These are phyloP conservation scores for Coenobita brevimanus DNA, from an alignment of 1,140 invertebrate species.

Conservation along the genomic window DNA sequence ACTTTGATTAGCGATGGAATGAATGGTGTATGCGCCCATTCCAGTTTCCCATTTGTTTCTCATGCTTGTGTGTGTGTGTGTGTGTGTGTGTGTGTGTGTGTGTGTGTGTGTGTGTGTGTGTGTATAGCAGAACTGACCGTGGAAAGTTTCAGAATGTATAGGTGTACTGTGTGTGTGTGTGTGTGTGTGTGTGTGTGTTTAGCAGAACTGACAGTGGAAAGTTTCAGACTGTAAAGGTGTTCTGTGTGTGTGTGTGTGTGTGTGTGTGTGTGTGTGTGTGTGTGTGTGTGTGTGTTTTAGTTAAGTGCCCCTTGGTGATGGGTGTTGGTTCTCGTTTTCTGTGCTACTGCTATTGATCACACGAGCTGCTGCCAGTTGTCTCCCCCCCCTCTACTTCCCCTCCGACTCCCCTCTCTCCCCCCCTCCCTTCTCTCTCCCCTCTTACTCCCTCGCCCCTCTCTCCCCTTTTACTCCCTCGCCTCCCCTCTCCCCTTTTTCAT, in stretches of 20 bases:
- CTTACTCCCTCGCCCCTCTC: background rate
- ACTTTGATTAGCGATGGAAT: no score
- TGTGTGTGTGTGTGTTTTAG: no score
- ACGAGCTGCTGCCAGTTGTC: background rate
- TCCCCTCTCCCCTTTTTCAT: background rate
- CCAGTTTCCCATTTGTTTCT: no score
- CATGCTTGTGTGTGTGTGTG: no score
- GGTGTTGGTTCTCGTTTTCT: background rate
- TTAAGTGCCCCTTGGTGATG: no score
- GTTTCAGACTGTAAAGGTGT: background rate
- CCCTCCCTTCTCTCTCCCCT: background rate
- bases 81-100: background rate
- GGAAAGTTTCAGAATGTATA: no score
- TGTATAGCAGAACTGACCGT: background rate
- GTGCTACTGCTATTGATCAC: background rate
- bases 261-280: background rate
- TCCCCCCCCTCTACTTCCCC: background rate
- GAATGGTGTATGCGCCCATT: no score
- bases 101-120: slow-evolving; percentile 17
- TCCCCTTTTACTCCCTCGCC: background rate
- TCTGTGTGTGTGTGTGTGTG: background rate
- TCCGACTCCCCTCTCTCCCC: background rate
- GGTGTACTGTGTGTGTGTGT: slow-evolving; percentile 9
- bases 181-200: background rate
- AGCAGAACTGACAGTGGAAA: background rate